Conservation (phyloP, 2,888 invertebrate species). For the Ormyrus pomaceus region DNA sequence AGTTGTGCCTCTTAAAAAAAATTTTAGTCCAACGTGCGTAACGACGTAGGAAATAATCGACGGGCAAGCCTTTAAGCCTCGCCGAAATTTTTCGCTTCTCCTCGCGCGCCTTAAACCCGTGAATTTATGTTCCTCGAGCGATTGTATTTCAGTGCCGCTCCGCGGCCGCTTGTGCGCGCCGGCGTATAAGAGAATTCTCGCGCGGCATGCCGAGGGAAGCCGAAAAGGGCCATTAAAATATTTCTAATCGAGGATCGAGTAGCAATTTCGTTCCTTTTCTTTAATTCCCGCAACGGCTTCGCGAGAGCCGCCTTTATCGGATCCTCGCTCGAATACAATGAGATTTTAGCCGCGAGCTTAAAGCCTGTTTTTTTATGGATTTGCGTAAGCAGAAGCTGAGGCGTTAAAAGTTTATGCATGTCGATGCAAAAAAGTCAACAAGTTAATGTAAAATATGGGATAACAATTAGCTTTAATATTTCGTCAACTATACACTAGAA, state of each 20-base stretch:
- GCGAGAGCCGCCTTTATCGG: not conserved
- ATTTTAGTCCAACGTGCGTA: not conserved
- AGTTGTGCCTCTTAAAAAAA: not conserved
- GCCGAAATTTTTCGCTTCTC: conserved; percentile 19
- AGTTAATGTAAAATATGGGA: too few relatives aligned
- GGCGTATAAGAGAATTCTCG: conserved; percentile 60
- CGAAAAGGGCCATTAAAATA: conserved; percentile 67
- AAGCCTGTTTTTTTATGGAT: not conserved
- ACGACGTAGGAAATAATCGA: not conserved
- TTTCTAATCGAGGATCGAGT: conserved; percentile 63
- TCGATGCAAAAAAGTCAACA: too few relatives aligned
- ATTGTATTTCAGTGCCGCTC: conserved; percentile 52
- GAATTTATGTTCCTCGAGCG: conserved; percentile 25
- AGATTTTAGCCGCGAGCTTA: conserved; percentile 15
- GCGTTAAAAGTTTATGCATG: too few relatives aligned
- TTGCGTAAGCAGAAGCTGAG: too few relatives aligned
- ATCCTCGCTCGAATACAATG: not conserved
- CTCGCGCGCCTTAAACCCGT: not conserved
- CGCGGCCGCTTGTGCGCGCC: not conserved
- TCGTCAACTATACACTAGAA: too few relatives aligned
- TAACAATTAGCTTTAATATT: too few relatives aligned
- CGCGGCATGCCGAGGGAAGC: conserved; percentile 61
- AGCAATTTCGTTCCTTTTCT: conserved; percentile 50
- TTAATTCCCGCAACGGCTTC: not conserved
- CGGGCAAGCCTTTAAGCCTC: not conserved